Evolutionary conservation across 2,888 invertebrate species (phyloP).

Genomic region (Agrochola lychnidis): DNA sequence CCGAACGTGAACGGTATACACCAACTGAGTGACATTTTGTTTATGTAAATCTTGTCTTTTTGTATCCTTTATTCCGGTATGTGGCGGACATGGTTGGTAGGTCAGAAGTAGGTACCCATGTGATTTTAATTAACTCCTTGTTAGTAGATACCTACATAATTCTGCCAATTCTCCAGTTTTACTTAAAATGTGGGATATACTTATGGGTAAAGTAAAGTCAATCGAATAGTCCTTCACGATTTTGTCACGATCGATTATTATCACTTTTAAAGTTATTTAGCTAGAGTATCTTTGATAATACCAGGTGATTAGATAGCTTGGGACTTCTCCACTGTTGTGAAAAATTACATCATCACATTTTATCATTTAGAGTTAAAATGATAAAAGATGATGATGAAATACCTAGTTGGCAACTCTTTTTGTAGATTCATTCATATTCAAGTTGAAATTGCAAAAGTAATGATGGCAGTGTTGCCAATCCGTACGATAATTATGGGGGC

Average conservation of each 20-base stretch:
- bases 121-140: background rate
- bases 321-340: background rate
- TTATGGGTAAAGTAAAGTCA: background rate
- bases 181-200: too few relatives aligned
- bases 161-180: background rate
- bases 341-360: slow-evolving; percentile 13
- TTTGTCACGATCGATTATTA: background rate
- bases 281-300: background rate
- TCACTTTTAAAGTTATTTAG: background rate
- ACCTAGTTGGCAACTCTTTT: slow-evolving; percentile 31
- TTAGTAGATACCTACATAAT: background rate
- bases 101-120: too few relatives aligned
- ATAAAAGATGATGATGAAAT: slow-evolving; percentile 40
- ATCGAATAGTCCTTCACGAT: background rate
- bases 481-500: too few relatives aligned
- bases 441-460: slow-evolving; percentile 25
- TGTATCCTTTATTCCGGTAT: background rate
- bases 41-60: background rate
- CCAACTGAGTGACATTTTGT: background rate
- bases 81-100: background rate
- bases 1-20: background rate
- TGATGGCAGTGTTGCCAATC: too few relatives aligned
- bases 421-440: slow-evolving; percentile 18
- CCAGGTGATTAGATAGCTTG: slow-evolving; percentile 24
- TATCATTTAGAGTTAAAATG: background rate